Conservation (phyloP, 92 coral and sea anemone genomes). For the Anthopleura xanthogrammica region DNA sequence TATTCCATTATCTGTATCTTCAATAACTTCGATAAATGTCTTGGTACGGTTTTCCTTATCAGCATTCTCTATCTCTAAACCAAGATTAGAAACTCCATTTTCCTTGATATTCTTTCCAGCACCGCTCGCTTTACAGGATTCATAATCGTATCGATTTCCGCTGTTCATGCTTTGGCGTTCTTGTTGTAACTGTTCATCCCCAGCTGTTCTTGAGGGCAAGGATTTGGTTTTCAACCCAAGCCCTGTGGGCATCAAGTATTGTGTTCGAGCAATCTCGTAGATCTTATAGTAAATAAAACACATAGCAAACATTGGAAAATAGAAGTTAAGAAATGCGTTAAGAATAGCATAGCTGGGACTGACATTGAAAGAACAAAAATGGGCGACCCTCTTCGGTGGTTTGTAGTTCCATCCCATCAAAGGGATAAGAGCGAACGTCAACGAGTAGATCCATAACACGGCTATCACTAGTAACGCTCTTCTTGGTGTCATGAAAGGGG, state of each 20-base stretch:
- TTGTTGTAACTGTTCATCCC: neutral
- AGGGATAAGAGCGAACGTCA: slow-evolving; percentile 63
- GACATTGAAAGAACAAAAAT: slow-evolving; percentile 22
- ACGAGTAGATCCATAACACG: slow-evolving; percentile 57
- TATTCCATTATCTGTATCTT: neutral
- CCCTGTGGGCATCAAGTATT: slow-evolving; percentile 28
- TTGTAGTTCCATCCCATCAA: slow-evolving; percentile 57
- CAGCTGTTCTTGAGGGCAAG: neutral
- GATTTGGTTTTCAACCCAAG: slow-evolving; percentile 1
- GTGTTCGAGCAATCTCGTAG: slow-evolving; percentile 35
- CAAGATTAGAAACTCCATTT: neutral
- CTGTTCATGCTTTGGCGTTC: neutral
- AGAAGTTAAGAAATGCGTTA: slow-evolving; percentile 30
- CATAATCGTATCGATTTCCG: neutral
- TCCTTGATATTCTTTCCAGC: neutral
- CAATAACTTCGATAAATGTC: neutral
- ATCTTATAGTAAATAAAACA: slow-evolving; percentile 35
- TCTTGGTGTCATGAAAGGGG: slow-evolving; percentile 65
- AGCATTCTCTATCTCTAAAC: neutral
- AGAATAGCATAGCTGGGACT: slow-evolving; percentile 9
- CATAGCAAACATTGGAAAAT: slow-evolving; percentile 38
- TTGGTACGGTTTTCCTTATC: neutral
- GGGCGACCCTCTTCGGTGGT: neutral
- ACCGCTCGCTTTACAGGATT: neutral
- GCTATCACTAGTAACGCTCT: slow-evolving; percentile 43